Evolutionary conservation across 2,113 vertebrate species (phyloP).

Genomic region (Eonycteris spelaea): DNA sequence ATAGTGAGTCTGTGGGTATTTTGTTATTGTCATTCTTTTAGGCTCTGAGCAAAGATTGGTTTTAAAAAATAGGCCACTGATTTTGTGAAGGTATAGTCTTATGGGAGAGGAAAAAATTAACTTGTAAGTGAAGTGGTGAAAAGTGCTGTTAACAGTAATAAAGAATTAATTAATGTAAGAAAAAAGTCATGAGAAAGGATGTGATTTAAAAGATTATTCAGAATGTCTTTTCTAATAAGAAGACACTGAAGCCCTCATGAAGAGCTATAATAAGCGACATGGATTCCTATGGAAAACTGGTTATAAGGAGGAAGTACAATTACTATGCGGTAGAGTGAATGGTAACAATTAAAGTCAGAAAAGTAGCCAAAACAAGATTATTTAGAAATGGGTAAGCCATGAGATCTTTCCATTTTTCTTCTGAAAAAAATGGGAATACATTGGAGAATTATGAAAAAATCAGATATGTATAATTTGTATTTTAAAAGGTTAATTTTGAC

Average conservation of each 20-base stretch:
- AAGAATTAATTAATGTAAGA: not conserved
- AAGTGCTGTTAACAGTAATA: not conserved
- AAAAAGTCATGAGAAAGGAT: not conserved
- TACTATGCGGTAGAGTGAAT: not conserved
- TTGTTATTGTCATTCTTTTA: not conserved
- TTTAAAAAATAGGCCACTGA: not conserved
- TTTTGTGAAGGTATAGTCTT: not conserved
- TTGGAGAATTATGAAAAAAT: not conserved
- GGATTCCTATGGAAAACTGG: not conserved
- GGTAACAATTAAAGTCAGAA: not conserved
- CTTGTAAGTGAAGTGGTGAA: not conserved
- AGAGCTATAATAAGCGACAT: not conserved
- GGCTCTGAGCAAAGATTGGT: not conserved
- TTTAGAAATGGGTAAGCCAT: not conserved
- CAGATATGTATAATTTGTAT: not conserved
- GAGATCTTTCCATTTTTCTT: not conserved
- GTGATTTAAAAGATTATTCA: not conserved
- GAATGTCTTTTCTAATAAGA: not conserved
- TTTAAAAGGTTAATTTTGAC: not conserved
- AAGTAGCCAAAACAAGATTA: not conserved
- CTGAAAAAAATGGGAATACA: not conserved
- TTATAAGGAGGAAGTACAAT: not conserved
- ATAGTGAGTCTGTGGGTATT: not conserved
- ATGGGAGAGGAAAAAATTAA: not conserved
- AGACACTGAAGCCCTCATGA: not conserved